These are phyloP conservation scores for Drosophila birchii DNA, from an alignment of 2,888 invertebrate genomes.

Conservation along the genomic window DNA sequence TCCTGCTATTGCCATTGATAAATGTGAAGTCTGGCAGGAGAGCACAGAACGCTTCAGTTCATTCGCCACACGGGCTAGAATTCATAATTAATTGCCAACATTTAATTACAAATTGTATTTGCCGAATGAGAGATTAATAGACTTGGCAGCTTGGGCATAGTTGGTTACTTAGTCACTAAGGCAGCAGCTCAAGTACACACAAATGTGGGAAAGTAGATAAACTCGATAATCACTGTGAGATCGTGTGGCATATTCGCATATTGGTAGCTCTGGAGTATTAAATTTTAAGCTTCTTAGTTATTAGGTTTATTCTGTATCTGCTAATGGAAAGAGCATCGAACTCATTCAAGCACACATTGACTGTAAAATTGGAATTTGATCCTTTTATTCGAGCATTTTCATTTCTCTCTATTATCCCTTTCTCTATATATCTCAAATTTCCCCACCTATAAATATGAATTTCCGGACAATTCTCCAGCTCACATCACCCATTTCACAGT, in stretches of 20 bases:
- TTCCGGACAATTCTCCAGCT: constrained; percentile 18
- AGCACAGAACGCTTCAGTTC: constrained; percentile 7
- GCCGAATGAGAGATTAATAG: constrained; percentile 29
- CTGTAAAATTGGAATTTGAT: background rate
- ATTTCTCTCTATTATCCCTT: constrained; percentile 5
- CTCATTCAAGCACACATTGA: background rate
- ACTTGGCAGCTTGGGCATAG: constrained; percentile 11
- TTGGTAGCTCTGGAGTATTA: background rate
- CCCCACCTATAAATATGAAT: constrained; percentile 23
- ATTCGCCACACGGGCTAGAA: constrained; percentile 26
- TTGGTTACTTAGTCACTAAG: constrained; percentile 31
- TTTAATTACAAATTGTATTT: constrained; percentile 41
- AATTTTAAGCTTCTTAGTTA: background rate
- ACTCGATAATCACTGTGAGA: constrained; percentile 10
- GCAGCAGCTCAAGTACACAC: background rate
- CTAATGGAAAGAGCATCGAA: no score
- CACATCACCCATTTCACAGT: constrained; percentile 51
- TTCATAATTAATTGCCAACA: constrained; percentile 43
- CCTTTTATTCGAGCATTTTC: background rate
- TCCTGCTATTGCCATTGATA: constrained; percentile 21
- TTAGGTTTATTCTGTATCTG: background rate
- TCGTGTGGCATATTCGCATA: background rate
- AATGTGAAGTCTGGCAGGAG: constrained; percentile 18
- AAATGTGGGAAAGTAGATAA: constrained; percentile 14
- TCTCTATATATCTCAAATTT: background rate